Evolutionary conservation across 92 coral and sea anemone genomes (phyloP).

Genomic region (Palythoa caribaeorum): DNA sequence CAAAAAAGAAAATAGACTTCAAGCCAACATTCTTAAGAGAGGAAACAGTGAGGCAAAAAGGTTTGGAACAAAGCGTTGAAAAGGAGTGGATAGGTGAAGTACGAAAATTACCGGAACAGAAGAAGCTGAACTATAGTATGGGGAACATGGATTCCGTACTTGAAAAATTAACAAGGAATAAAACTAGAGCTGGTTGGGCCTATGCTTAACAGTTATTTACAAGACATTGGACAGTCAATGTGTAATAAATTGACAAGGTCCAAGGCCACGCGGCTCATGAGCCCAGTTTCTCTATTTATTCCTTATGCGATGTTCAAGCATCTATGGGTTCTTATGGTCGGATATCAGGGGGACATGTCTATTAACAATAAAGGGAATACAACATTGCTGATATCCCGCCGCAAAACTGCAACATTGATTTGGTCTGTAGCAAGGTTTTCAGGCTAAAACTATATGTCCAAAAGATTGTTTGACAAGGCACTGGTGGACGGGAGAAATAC

Average conservation of each 20-base stretch:
- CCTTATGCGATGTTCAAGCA: conserved; percentile 16
- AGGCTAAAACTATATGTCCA: too few species aligned
- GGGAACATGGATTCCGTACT: too few species aligned
- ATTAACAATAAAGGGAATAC: not conserved
- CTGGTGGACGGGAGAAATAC: not conserved
- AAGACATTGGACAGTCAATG: not conserved
- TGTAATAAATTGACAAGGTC: too few species aligned
- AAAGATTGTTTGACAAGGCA: too few species aligned
- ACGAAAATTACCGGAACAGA: conserved; percentile 7
- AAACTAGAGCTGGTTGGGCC: conserved; percentile 32
- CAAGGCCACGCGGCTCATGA: too few species aligned
- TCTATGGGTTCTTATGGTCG: conserved; percentile 21
- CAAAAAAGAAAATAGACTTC: conserved; percentile 15
- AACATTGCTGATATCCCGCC: too few species aligned
- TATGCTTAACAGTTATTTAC: conserved; percentile 7
- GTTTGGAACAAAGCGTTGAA: not conserved
- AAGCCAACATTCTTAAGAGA: not conserved
- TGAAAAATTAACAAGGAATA: too few species aligned
- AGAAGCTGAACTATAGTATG: too few species aligned
- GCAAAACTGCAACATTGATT: too few species aligned
- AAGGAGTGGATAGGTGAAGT: too few species aligned
- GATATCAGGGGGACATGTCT: conserved; percentile 19
- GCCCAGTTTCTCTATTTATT: conserved; percentile 1
- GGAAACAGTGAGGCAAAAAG: not conserved
- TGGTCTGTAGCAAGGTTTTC: too few species aligned